Percentiles rank a stretch among this genome's conserved stretches.
These are phyloP conservation scores for Epinotia ramella DNA, from an alignment of 2,888 invertebrate species.

Conservation along the genomic window DNA sequence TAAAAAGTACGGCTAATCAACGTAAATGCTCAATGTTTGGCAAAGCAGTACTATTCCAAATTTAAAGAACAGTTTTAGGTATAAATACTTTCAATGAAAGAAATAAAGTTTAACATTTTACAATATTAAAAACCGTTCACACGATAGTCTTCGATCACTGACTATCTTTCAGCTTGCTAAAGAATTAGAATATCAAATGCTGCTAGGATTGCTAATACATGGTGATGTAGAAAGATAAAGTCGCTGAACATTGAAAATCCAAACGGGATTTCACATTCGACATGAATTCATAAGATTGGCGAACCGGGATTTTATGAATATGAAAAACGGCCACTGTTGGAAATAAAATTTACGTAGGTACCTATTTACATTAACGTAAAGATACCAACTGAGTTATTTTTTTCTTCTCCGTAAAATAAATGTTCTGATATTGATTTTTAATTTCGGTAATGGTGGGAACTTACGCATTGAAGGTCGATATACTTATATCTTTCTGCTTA, in stretches of 20 bases:
- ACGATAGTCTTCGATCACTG: not conserved
- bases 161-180: not conserved
- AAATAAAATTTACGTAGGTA: too few species aligned
- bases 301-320: not conserved
- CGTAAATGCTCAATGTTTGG: not conserved
- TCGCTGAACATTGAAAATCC: conserved; percentile 29
- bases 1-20: too few species aligned
- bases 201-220: conserved; percentile 32
- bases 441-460: too few species aligned
- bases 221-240: conserved; percentile 33
- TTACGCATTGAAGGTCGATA: too few species aligned
- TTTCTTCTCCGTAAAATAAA: not conserved
- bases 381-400: not conserved
- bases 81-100: not conserved
- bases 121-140: not conserved
- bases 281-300: not conserved
- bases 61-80: not conserved
- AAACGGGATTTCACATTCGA: conserved; percentile 22
- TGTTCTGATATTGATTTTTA: too few species aligned
- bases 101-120: not conserved
- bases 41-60: not conserved
- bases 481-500: too few species aligned
- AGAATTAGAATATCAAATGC: conserved; percentile 36
- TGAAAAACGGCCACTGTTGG: not conserved
- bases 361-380: too few species aligned